phyloP scores from a whole-genome alignment of 2,888 invertebrate species.

The Chymomyza amoena region DNA sequence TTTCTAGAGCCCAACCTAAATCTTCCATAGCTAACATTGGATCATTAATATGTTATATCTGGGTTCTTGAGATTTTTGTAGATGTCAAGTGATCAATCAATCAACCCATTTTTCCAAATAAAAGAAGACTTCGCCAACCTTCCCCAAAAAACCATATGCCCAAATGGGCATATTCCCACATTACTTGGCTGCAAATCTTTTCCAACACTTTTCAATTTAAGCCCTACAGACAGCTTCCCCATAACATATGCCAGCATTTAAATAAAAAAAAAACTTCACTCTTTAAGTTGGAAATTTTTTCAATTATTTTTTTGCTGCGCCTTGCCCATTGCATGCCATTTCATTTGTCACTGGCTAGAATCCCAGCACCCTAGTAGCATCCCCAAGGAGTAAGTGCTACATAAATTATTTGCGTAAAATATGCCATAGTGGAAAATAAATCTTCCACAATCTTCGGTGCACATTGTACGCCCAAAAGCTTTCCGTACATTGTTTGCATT shows the following conservation, averaged over 20 bases:
- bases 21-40: too few species aligned
- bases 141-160: not conserved
- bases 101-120: too few species aligned
- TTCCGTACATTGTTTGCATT: not conserved
- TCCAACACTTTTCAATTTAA: not conserved
- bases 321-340: not conserved
- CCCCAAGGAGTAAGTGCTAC: constrained; percentile 44
- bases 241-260: not conserved
- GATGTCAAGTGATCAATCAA: too few species aligned
- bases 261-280: constrained; percentile 6
- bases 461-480: not conserved
- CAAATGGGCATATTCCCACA: not conserved
- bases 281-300: constrained; percentile 42
- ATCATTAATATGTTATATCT: too few species aligned
- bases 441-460: constrained; percentile 65
- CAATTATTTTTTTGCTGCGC: constrained; percentile 57
- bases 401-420: constrained; percentile 77
- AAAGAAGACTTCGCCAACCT: not conserved
- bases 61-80: too few species aligned
- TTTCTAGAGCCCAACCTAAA: too few species aligned
- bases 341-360: constrained; percentile 6
- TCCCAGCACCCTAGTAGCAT: constrained; percentile 13
- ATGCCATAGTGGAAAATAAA: constrained; percentile 72
- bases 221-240: not conserved
- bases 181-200: too few species aligned